Evolutionary conservation across 1,140 invertebrate species (phyloP), one percentile per base, ranked within the genome.

Genomic region (Oscheius sp.): DNA sequence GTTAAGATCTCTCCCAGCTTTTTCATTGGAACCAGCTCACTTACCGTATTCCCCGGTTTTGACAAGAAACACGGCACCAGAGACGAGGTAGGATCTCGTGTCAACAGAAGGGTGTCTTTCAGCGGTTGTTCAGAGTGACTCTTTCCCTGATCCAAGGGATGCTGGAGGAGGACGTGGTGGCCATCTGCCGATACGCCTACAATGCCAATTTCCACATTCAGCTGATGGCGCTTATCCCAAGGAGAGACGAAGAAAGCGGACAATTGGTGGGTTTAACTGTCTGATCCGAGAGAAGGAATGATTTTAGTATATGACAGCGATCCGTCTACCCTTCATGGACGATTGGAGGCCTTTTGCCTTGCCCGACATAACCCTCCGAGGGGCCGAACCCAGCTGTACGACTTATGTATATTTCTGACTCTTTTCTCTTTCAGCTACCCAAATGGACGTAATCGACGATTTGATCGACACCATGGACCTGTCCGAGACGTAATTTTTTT

Each of bases 131-230:
- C 15, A 29, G 26, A 18, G 10, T 63, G 61, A 63, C 61, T n/a
- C 18, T 63, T 0, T 36, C 32, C 26, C 61, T 63, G 26, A 32
- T 63, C 26, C 18, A 34, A n/a, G 20, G 32, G 15, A 63, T 63
- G 61, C 61, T 63, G 4, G 26, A 63, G 31, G 18, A 63, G 18
- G 36, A 63, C 61, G 35, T 32, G 18, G 61, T 63, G 18, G 61
- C 61, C 36, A 34, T 63, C 31, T 63, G 61, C 31, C 32, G 61
- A 7, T 63, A 63, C 61, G 61, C 61, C 32, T 63, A 63, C 61
- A 26, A 63, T 34, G 61, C 61, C 10, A 32, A 26, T 13, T 26
- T 32, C 29, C 32, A 63, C 29, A 13, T 63, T 26, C 32, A 34
- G 18, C 61, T 38, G 18, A 63, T 63, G 61, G 32, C 36, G 0